These are phyloP conservation scores for Hormaphis cornu DNA, from an alignment of 1,140 invertebrate species.

Conservation along the genomic window DNA sequence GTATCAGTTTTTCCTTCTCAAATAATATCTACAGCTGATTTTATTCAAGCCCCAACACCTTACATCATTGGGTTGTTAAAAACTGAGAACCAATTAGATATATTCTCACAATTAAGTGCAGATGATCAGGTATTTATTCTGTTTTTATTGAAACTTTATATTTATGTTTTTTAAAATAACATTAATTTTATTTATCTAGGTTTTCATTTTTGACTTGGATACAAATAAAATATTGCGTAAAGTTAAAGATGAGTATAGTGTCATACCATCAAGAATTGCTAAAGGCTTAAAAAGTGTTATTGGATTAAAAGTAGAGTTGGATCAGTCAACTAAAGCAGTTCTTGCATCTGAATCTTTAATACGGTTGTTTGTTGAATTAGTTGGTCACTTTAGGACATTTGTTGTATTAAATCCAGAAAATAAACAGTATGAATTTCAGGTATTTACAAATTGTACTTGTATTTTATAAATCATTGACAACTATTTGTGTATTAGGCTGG, in stretches of 20 bases:
- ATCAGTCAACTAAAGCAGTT: constrained; percentile 49
- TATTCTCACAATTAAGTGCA: constrained; percentile 37
- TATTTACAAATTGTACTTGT: background rate
- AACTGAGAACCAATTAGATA: constrained; percentile 44
- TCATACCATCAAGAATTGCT: constrained; percentile 52
- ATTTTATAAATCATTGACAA: background rate
- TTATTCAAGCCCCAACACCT: constrained; percentile 64
- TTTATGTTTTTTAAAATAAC: background rate
- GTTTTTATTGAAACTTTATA: background rate
- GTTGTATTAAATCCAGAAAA: constrained; percentile 43
- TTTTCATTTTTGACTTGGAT: constrained; percentile 57
- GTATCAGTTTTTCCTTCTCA: constrained; percentile 61
- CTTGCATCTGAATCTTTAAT: constrained; percentile 58
- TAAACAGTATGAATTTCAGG: constrained; percentile 49
- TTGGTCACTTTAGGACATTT: constrained; percentile 52
- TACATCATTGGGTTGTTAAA: constrained; percentile 61
- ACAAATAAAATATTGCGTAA: constrained; percentile 46
- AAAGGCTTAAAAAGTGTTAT: constrained; percentile 50
- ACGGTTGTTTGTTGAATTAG: constrained; percentile 54
- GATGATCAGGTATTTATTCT: constrained; percentile 39
- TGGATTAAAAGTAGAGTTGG: constrained; percentile 46
- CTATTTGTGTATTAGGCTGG: background rate
- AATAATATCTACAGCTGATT: constrained; percentile 50
- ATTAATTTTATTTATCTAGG: constrained; percentile 34
- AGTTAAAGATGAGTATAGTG: constrained; percentile 54